These are phyloP conservation scores for Lochmaea capreae DNA, from an alignment of 2,888 invertebrate genomes.

Conservation along the genomic window DNA sequence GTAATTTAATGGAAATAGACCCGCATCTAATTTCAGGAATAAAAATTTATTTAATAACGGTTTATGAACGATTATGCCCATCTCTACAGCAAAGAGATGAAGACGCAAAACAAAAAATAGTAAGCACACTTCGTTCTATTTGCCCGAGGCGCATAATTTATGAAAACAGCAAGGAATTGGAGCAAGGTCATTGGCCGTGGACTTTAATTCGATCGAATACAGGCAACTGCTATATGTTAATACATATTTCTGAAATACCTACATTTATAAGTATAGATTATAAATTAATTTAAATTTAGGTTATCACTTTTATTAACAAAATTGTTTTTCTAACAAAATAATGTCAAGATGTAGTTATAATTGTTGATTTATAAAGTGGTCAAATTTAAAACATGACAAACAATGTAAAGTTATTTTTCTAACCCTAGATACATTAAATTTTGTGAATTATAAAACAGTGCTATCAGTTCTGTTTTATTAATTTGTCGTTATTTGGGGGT, in stretches of 20 bases:
- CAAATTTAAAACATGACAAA: not conserved
- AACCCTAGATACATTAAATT: too few species aligned
- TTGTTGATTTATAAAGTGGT: not conserved
- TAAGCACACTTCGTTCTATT: slow-evolving; percentile 55
- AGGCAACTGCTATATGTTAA: slow-evolving; percentile 12
- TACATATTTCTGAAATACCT: not conserved
- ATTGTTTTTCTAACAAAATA: not conserved
- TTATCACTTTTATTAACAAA: not conserved
- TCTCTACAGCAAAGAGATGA: not conserved
- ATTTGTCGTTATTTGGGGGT: too few species aligned
- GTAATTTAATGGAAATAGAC: too few species aligned
- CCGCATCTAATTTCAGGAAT: not conserved
- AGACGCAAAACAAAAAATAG: slow-evolving; percentile 28
- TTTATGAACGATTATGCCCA: not conserved
- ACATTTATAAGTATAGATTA: not conserved
- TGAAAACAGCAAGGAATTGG: slow-evolving; percentile 57
- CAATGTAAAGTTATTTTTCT: too few species aligned
- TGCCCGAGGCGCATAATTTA: slow-evolving; percentile 52
- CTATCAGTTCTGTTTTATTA: too few species aligned
- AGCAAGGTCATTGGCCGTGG: slow-evolving; percentile 62
- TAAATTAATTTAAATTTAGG: not conserved
- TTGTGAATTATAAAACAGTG: too few species aligned
- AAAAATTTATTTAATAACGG: not conserved
- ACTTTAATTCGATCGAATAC: slow-evolving; percentile 37
- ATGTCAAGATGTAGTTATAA: too few species aligned